phyloP scores from a whole-genome alignment of 2,113 vertebrate genomes.

The Vireo altiloquus region DNA sequence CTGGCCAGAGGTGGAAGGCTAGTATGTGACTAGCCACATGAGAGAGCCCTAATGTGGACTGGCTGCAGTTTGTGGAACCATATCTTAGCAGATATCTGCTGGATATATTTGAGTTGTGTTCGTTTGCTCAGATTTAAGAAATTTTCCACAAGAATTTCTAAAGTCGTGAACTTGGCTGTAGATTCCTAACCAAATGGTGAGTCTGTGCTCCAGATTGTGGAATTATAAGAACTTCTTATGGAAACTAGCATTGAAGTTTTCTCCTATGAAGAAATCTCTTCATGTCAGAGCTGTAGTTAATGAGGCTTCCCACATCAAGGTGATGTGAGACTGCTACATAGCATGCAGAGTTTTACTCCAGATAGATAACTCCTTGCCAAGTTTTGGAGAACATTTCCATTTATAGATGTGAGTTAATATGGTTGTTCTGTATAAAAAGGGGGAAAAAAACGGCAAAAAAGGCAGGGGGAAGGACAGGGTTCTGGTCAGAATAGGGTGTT shows the following conservation, averaged over 20 bases:
- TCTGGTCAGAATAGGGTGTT: background rate
- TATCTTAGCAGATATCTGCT: background rate
- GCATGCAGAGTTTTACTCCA: background rate
- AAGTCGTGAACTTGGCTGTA: background rate
- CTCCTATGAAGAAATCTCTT: background rate
- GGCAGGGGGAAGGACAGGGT: background rate
- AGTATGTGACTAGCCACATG: background rate
- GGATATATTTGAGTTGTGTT: background rate
- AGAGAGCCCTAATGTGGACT: background rate
- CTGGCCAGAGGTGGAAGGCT: background rate
- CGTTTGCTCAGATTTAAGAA: background rate
- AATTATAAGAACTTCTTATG: background rate
- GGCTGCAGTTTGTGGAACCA: background rate
- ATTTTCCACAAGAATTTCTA: background rate
- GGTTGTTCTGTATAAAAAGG: background rate
- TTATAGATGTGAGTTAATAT: background rate
- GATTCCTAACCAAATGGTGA: background rate
- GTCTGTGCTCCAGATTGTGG: conserved; percentile 2
- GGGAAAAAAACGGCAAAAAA: background rate
- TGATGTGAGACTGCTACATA: background rate
- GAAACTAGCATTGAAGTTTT: background rate
- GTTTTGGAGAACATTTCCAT: background rate
- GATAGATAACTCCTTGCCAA: background rate
- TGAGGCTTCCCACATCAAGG: background rate
- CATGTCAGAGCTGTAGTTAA: background rate